Percentiles rank a stretch among this genome's conserved stretches.
These are phyloP conservation scores for Nothocercus nigrocapillus DNA, from an alignment of 2,113 vertebrate genomes.

Conservation along the genomic window DNA sequence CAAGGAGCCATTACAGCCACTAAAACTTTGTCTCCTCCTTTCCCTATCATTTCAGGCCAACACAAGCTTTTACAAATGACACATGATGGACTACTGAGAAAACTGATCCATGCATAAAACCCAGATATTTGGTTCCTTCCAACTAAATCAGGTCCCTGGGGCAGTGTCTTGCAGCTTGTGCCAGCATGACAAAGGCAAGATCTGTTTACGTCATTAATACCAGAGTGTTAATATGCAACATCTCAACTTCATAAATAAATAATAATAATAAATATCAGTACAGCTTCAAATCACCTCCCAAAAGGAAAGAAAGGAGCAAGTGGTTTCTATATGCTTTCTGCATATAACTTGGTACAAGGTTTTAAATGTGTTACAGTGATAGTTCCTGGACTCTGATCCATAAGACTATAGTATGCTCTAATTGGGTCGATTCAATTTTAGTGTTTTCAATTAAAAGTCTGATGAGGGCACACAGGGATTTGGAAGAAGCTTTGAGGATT, in stretches of 20 bases:
- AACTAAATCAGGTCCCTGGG: background rate
- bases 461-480: background rate
- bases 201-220: background rate
- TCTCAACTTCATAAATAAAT: background rate
- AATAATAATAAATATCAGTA: background rate
- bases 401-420: slow-evolving; percentile 3
- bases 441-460: slow-evolving; percentile 26
- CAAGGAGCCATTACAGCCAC: background rate
- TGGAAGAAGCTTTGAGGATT: slow-evolving; percentile 37
- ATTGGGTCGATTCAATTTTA: background rate
- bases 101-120: background rate
- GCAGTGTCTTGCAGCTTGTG: background rate
- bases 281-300: background rate
- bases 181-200: background rate
- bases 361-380: background rate
- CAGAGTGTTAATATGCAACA: background rate
- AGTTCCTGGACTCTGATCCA: background rate
- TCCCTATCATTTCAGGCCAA: background rate
- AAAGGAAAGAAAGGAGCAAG: background rate
- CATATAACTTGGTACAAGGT: background rate
- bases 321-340: background rate
- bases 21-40: background rate
- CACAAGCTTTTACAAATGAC: background rate
- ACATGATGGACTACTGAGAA: background rate
- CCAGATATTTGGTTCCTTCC: background rate